Conservation (phyloP, 2,888 invertebrate genomes). For the Aromia moschata region DNA sequence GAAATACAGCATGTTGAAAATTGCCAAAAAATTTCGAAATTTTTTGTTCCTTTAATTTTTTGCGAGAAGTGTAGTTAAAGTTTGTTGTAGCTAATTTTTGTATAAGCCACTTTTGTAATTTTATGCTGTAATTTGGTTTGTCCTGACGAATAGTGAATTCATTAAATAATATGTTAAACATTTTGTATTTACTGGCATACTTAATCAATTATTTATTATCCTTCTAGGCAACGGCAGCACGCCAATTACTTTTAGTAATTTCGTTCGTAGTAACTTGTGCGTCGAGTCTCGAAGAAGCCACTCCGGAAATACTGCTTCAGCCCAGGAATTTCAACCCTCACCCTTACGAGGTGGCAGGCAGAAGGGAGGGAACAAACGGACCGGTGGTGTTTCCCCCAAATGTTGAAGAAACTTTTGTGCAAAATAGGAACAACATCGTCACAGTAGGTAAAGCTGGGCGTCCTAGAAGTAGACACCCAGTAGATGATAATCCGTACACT, state of each 20-base stretch:
- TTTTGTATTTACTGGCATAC: too few relatives aligned
- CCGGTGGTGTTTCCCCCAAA: constrained; percentile 46
- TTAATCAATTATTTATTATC: neutral
- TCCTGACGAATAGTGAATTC: too few relatives aligned
- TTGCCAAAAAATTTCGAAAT: too few relatives aligned
- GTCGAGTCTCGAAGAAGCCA: constrained; percentile 47
- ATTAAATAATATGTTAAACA: too few relatives aligned
- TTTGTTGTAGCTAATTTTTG: too few relatives aligned
- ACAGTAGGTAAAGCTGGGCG: constrained; percentile 17
- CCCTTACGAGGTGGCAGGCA: constrained; percentile 49
- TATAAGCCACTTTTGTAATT: too few relatives aligned
- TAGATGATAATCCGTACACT: constrained; percentile 52
- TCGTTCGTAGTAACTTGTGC: neutral
- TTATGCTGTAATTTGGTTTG: too few relatives aligned
- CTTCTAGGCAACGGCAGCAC: neutral
- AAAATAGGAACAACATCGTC: constrained; percentile 35
- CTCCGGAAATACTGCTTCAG: constrained; percentile 58
- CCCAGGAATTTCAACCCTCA: constrained; percentile 63
- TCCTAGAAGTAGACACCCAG: constrained; percentile 35
- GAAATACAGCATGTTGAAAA: too few relatives aligned
- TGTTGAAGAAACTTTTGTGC: constrained; percentile 29
- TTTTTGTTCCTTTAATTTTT: too few relatives aligned
- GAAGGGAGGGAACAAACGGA: constrained; percentile 27
- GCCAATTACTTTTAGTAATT: neutral
- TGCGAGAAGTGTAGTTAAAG: too few relatives aligned